phyloP scores from a whole-genome alignment of 2,888 invertebrate species.

The Parasteatoda lunata region DNA sequence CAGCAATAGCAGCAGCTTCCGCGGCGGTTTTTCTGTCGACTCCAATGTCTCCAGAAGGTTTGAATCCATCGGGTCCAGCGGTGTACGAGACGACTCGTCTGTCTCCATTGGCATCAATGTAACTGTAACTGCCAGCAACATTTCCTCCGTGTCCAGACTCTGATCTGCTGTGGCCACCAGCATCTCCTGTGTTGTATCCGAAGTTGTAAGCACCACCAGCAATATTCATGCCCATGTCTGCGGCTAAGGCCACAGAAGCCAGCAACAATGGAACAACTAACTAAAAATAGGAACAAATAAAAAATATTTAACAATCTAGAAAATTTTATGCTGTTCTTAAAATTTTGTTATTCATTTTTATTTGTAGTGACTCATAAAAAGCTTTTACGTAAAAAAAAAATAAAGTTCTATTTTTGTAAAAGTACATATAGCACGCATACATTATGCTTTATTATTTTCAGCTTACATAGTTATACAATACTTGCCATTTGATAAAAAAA shows the following conservation, averaged over 20 bases:
- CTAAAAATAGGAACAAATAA: too few species aligned
- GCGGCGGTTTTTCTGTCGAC: background rate
- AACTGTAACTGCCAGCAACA: conserved; percentile 67
- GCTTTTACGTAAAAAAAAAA: too few species aligned
- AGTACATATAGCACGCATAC: too few species aligned
- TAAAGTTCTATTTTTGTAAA: too few species aligned
- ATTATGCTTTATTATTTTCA: too few species aligned
- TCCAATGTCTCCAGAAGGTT: conserved; percentile 66
- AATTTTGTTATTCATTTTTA: too few species aligned
- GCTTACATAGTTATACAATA: too few species aligned
- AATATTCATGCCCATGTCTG: conserved; percentile 47
- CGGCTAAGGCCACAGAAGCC: conserved; percentile 49
- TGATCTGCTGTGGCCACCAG: conserved; percentile 41
- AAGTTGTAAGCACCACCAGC: conserved; percentile 58
- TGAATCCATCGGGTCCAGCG: conserved; percentile 66
- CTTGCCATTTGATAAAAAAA: too few species aligned
- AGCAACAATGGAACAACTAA: conserved; percentile 31
- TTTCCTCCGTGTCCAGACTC: conserved; percentile 47
- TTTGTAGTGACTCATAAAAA: too few species aligned
- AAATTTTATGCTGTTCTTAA: too few species aligned
- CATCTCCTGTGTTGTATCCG: conserved; percentile 60
- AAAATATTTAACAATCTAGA: too few species aligned
- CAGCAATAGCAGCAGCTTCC: background rate
- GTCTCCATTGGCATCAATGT: conserved; percentile 65
- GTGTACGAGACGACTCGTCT: conserved; percentile 62